A percentile compares a stretch with the other conserved stretches of the same genome.
Conservation (phyloP, 2,797 vertebrate genomes). For the Nannoperca australis region DNA sequence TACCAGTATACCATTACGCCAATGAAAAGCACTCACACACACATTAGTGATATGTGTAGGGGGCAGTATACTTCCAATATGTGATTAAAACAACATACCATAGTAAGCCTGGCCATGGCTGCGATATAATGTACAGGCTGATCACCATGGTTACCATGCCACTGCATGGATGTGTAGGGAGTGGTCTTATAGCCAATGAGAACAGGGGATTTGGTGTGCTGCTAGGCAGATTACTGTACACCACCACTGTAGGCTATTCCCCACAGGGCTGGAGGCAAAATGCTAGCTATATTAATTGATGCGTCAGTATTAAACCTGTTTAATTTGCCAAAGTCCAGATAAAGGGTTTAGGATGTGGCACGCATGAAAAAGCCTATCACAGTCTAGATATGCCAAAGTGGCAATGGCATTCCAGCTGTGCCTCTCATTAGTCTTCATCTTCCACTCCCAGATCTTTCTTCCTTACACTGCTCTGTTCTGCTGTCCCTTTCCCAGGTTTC, state of each 20-base stretch:
- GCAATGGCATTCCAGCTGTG: constrained; percentile 1
- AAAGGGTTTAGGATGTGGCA: background rate
- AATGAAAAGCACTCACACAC: constrained; percentile 17
- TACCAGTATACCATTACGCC: constrained; percentile 9
- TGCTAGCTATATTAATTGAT: constrained; percentile 13
- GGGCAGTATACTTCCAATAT: background rate
- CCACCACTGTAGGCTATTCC: constrained; percentile 18
- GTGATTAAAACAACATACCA: constrained; percentile 20
- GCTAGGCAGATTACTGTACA: constrained; percentile 74
- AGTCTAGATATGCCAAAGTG: constrained; percentile 4
- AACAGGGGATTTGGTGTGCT: constrained; percentile 58
- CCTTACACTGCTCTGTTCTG: background rate
- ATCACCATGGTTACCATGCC: constrained; percentile 72
- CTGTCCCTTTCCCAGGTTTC: constrained; percentile 21
- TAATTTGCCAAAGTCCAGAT: constrained; percentile 14
- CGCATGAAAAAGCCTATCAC: background rate
- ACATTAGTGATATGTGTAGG: background rate
- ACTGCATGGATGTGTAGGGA: constrained; percentile 66
- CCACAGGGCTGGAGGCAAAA: constrained; percentile 36
- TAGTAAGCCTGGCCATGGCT: constrained; percentile 16
- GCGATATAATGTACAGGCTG: constrained; percentile 45
- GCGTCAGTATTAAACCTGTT: constrained; percentile 30
- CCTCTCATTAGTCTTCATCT: background rate
- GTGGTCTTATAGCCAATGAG: constrained; percentile 68
- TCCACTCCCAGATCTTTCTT: background rate